Percentiles rank a stretch among this genome's conserved stretches.
Conservation (phyloP, 2,888 invertebrate species). For the Embidobia sp. region DNA sequence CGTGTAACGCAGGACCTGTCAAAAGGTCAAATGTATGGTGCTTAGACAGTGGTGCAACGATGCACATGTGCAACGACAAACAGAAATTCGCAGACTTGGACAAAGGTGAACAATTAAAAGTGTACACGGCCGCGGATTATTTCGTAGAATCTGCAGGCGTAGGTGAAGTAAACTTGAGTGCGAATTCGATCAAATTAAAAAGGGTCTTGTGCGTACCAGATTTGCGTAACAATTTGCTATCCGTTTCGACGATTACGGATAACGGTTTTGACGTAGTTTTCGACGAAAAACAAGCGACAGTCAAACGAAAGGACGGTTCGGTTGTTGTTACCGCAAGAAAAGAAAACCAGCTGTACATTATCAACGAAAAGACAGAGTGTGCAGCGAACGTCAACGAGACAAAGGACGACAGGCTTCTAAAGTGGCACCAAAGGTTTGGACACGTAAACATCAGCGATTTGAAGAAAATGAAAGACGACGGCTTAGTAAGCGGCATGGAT, state of each 20-base stretch:
- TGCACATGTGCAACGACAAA: conserved; percentile 17
- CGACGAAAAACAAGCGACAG: conserved; percentile 56
- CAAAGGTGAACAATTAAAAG: conserved; percentile 10
- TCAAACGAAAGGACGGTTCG: too few species aligned
- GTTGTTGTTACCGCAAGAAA: too few species aligned
- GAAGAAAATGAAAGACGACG: conserved; percentile 36
- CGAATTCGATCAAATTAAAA: too few species aligned
- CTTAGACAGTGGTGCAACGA: conserved; percentile 55
- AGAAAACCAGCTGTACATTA: too few species aligned
- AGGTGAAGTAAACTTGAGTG: conserved; percentile 27
- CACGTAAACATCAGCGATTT: conserved; percentile 64
- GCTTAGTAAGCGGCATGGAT: conserved; percentile 56
- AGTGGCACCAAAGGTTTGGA: conserved; percentile 61
- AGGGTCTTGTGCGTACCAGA: conserved; percentile 9
- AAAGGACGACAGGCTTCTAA: too few species aligned
- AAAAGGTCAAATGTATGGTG: conserved; percentile 38
- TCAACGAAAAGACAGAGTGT: too few species aligned
- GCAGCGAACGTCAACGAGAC: too few species aligned
- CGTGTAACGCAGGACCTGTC: conserved; percentile 20
- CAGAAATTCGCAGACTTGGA: conserved; percentile 4
- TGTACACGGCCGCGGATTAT: conserved; percentile 42
- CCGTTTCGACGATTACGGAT: conserved; percentile 63
- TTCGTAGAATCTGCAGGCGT: conserved; percentile 18
- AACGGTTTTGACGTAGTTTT: conserved; percentile 66
- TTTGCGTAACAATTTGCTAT: conserved; percentile 1